Conservation (phyloP, 2,888 invertebrate genomes). For the Pycnomerus fuliginosus region DNA sequence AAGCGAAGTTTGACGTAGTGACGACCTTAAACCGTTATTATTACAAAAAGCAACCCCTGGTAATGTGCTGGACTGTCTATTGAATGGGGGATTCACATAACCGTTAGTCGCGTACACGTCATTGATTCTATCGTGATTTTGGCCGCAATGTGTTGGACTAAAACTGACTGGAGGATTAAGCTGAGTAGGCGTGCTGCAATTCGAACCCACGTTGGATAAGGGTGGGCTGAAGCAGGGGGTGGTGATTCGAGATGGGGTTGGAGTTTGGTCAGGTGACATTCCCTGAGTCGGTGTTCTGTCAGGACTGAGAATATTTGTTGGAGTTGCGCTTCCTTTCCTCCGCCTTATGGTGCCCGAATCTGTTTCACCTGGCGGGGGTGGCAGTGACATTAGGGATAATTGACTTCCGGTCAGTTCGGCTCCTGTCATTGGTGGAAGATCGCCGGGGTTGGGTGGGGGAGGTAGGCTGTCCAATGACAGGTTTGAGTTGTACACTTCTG, state of each 20-base stretch:
- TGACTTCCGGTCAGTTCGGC: slow-evolving; percentile 69
- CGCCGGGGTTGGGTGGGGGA: slow-evolving; percentile 70
- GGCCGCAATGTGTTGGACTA: slow-evolving; percentile 40
- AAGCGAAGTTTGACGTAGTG: slow-evolving; percentile 49
- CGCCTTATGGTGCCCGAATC: slow-evolving; percentile 52
- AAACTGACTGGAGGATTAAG: slow-evolving; percentile 44
- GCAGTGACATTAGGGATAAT: slow-evolving; percentile 67
- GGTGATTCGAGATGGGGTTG: slow-evolving; percentile 51
- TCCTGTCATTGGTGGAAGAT: slow-evolving; percentile 55
- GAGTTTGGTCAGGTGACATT: slow-evolving; percentile 50
- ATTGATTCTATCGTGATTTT: slow-evolving; percentile 42
- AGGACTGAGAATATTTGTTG: slow-evolving; percentile 52
- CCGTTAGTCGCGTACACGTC: slow-evolving; percentile 27
- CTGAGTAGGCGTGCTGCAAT: slow-evolving; percentile 49
- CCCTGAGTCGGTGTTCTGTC: slow-evolving; percentile 46
- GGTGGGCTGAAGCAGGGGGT: slow-evolving; percentile 48
- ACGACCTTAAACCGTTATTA: slow-evolving; percentile 45
- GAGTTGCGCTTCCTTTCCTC: slow-evolving; percentile 51
- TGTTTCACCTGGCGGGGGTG: slow-evolving; percentile 67
- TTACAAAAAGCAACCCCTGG: slow-evolving; percentile 42
- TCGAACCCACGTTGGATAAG: slow-evolving; percentile 44
- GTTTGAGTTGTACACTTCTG: slow-evolving; percentile 74
- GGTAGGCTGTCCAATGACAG: slow-evolving; percentile 78
- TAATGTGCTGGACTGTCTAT: slow-evolving; percentile 44
- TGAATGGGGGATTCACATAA: slow-evolving; percentile 48